Evolutionary conservation across 1,140 invertebrate species (phyloP).

Genomic region (Sesamia nonagrioides): DNA sequence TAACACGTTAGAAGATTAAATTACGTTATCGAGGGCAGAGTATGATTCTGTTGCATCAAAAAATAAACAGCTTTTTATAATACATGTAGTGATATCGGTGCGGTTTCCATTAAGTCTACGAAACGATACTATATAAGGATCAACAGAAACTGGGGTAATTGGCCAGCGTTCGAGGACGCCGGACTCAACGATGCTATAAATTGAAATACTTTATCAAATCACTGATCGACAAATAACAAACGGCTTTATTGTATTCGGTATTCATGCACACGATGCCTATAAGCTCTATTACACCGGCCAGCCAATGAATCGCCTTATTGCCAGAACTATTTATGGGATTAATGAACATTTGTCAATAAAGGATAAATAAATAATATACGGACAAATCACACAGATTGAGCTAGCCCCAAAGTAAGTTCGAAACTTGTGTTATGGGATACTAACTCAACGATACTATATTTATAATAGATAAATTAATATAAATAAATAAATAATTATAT

Average conservation of each 20-base stretch:
- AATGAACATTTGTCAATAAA: slow-evolving; percentile 42
- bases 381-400: no score
- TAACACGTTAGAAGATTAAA: not conserved
- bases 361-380: no score
- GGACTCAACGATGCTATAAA: slow-evolving; percentile 80
- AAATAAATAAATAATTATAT: no score
- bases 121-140: slow-evolving; percentile 43
- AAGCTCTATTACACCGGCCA: slow-evolving; percentile 58
- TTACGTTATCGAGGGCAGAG: not conserved
- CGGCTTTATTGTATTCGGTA: slow-evolving; percentile 69
- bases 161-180: slow-evolving; percentile 56
- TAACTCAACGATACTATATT: no score
- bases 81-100: not conserved
- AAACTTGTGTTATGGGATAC: no score
- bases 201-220: slow-evolving; percentile 80
- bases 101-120: slow-evolving; percentile 35
- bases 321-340: slow-evolving; percentile 38
- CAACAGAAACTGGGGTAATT: slow-evolving; percentile 75
- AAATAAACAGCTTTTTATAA: slow-evolving; percentile 4
- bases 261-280: slow-evolving; percentile 63
- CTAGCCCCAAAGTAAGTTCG: no score
- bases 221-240: slow-evolving; percentile 78
- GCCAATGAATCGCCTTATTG: slow-evolving; percentile 51
- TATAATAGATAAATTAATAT: no score
- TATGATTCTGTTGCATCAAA: not conserved